phyloP scores from a whole-genome alignment of 2,113 vertebrate genomes.

The Scopus umbretta region DNA sequence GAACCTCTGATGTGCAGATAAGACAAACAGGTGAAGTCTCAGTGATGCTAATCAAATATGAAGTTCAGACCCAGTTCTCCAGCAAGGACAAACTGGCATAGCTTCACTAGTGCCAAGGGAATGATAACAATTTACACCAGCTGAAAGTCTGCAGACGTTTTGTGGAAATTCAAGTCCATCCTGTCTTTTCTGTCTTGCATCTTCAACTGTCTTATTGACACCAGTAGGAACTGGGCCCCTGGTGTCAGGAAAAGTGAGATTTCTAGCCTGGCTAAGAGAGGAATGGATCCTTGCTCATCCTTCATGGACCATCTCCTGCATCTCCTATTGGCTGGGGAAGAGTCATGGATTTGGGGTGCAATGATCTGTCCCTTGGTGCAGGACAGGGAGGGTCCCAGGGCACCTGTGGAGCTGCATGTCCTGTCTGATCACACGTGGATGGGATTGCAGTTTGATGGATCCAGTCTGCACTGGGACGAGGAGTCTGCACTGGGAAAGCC shows the following conservation, averaged over 20 bases:
- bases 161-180: not conserved
- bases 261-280: not conserved
- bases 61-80: not conserved
- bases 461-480: not conserved
- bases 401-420: rapidly evolving
- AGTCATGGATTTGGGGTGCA: not conserved
- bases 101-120: not conserved
- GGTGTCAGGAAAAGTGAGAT: not conserved
- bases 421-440: not conserved
- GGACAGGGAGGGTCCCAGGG: not conserved
- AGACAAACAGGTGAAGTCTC: not conserved
- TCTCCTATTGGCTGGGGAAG: not conserved
- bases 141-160: not conserved
- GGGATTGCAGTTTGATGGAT: not conserved
- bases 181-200: not conserved
- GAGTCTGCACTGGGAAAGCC: not conserved
- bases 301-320: not conserved
- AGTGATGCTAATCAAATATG: not conserved
- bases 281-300: rapidly evolving
- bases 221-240: not conserved
- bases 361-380: not conserved
- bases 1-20: not conserved
- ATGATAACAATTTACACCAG: not conserved
- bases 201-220: not conserved
- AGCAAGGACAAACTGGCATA: not conserved